Base-by-base conservation (phyloP, 1,140 invertebrate genomes). In the Drosophila arizonae region DNA sequence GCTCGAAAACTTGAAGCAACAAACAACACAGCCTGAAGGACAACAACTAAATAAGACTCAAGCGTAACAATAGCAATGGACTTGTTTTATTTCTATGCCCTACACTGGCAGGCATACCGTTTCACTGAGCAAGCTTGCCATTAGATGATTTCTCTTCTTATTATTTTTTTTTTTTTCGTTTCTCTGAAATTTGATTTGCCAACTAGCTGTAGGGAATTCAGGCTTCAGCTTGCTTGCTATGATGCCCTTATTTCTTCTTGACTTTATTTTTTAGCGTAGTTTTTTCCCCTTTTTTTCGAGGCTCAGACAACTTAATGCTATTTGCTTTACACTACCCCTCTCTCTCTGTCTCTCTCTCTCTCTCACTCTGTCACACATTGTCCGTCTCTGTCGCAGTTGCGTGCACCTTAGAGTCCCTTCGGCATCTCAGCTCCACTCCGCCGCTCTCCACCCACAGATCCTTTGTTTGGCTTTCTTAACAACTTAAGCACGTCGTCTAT, bases 231-330 rank as follows among this genome's bases (percentile, higher is more conserved):
- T 41, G 39, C 13, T 9, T 1, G 2, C 3, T 0, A 13, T 54
- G 11, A 28, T 43, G 36, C 26, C 36, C 30, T 15, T 36, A 28
- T 15, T 65, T 64, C 72, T 72, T 61, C 61, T 43, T 72, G 65
- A 67, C 58, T 81, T 79, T 75, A 72, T 76, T 77, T 77, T 76
- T 76, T 58, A 64, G 71, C 64, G 52, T 68, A 75, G 74, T 63
- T 56, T 79, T 51, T 36, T 48, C 30, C 57, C 50, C 58, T 46
- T 65, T 62, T 43, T 77, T 24, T 67, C 63, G 52, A 82, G 79
- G 79, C 82, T 84, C 85, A 87, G 84, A 87, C 84, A 89, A 87
- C 84, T 84, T 89, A 87, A 87, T 87, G 79, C 73, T 87, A 84
- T 87, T 87, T 84, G 84, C 85, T 68, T 62, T 79, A 66, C 56